Evolutionary conservation across 2,797 vertebrate genomes (phyloP), one percentile per base, ranked within the genome.

Genomic region (Pangasius mekongensis): DNA sequence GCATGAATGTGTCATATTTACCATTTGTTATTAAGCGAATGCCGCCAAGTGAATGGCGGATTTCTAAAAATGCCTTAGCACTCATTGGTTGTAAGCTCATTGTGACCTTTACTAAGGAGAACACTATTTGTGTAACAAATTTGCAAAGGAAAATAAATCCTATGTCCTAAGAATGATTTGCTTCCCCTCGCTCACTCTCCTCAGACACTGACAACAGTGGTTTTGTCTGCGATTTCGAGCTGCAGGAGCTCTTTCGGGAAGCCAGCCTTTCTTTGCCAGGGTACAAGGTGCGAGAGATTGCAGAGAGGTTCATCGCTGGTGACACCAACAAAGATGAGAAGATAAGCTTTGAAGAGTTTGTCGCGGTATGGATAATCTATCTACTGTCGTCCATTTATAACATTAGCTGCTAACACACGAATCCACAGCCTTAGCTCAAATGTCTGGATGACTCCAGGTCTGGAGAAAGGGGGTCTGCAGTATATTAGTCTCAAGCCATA

Each of bases 301-400:
- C 97, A 10, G 97, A 99, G 93, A 98, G 97, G 90, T 97, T 99
- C 90, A 92, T 98, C 3, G 95, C 96, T 1, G 97, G 97, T 33
- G 98, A 99, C 91, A 97, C 93, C 93, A 98, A 97, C 95, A 99
- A 98, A 93, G 99, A 99, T 0, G 97, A 97, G 86, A 98, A 96
- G 95, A 99, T 99, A 94, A 97, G 96, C 94, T 99, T 99, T 85
- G 97, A 98, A 91, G 99, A 99, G 89, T 99, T 99, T 95, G 98
- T 99, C 7, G 95, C 95, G 49, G 98, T 99, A 94, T 96, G 94
- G 33, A 18, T 16, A 6, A 9, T 77, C 39, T 22, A 13, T n/a
- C 11, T 58, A 33, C 8, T 54, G 14, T 22, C 14, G 2, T 58
- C 14, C 14, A 30, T 30, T 58, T 18, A n/a, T n/a, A 47, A 56